Conservation (phyloP, 2,797 vertebrate genomes). For the Epinephelus awoara region DNA sequence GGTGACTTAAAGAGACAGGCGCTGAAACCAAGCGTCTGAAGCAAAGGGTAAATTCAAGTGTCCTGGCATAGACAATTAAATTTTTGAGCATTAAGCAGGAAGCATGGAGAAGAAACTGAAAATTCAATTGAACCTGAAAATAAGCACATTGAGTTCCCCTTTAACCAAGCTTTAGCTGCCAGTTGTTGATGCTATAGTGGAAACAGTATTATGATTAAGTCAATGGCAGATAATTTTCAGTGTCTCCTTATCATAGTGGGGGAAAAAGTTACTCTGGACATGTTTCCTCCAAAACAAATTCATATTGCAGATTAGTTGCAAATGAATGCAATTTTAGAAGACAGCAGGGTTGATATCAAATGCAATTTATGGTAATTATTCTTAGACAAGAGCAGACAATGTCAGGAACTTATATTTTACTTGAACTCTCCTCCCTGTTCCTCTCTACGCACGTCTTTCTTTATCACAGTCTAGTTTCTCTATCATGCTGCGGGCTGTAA, state of each 20-base stretch:
- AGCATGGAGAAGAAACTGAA: too few relatives aligned
- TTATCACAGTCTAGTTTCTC: conserved; percentile 37
- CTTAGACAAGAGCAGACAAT: conserved; percentile 30
- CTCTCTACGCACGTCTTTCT: conserved; percentile 1
- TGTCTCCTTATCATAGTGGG: not conserved
- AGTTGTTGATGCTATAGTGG: too few relatives aligned
- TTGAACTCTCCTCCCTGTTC: conserved; percentile 14
- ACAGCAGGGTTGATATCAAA: not conserved
- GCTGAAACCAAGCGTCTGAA: too few relatives aligned
- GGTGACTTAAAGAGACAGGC: too few relatives aligned
- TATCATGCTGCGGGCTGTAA: conserved; percentile 43
- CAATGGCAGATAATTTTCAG: not conserved
- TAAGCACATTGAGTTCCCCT: too few relatives aligned
- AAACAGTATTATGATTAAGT: not conserved
- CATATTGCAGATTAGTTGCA: not conserved
- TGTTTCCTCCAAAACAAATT: not conserved
- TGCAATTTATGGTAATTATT: not conserved
- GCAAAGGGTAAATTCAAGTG: too few relatives aligned
- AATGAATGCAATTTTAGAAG: not conserved
- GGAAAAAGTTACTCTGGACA: not conserved
- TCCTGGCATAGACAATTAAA: too few relatives aligned
- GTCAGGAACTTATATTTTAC: conserved; percentile 33
- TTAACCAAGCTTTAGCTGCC: not conserved
- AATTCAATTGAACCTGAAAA: too few relatives aligned
- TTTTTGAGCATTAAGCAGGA: too few relatives aligned